A percentile compares a stretch with the other conserved stretches of the same genome.
phyloP scores from a whole-genome alignment of 2,888 invertebrate species.

The Aromia moschata region DNA sequence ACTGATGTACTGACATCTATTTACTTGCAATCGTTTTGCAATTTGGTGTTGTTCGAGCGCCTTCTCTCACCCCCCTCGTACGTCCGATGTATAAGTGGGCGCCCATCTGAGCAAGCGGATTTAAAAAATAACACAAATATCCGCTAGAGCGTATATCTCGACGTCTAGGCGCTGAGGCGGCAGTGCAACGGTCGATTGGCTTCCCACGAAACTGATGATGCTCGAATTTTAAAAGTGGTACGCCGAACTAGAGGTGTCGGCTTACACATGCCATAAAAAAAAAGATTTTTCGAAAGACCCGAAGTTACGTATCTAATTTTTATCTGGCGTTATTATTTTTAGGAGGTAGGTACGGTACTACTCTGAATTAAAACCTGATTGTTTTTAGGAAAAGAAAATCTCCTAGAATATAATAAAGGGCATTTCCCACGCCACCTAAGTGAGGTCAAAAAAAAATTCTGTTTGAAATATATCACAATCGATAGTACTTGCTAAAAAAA shows the following conservation, averaged over 20 bases:
- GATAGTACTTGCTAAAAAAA: no score
- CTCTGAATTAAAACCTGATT: no score
- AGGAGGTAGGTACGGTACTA: no score
- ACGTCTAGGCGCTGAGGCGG: slow-evolving; percentile 25
- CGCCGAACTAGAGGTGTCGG: not conserved
- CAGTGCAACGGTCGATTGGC: slow-evolving; percentile 1
- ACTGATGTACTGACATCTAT: not conserved
- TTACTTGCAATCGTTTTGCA: not conserved
- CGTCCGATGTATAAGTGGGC: slow-evolving; percentile 26
- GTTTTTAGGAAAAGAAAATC: no score
- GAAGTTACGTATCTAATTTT: no score
- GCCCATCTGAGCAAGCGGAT: slow-evolving; percentile 29
- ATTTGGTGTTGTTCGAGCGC: not conserved
- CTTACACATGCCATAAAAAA: not conserved
- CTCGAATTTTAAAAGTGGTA: slow-evolving; percentile 1
- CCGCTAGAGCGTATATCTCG: slow-evolving; percentile 8
- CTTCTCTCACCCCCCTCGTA: not conserved
- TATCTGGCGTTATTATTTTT: no score
- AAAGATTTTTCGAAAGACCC: no score
- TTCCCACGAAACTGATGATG: slow-evolving; percentile 21
- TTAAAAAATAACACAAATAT: slow-evolving; percentile 14
- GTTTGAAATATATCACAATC: no score
- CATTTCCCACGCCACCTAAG: no score
- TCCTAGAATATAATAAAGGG: no score
- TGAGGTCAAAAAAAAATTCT: no score